Percentiles rank a stretch among this genome's conserved stretches.
Conservation (phyloP, 2,888 invertebrate genomes). For the Aethes cnicana region DNA sequence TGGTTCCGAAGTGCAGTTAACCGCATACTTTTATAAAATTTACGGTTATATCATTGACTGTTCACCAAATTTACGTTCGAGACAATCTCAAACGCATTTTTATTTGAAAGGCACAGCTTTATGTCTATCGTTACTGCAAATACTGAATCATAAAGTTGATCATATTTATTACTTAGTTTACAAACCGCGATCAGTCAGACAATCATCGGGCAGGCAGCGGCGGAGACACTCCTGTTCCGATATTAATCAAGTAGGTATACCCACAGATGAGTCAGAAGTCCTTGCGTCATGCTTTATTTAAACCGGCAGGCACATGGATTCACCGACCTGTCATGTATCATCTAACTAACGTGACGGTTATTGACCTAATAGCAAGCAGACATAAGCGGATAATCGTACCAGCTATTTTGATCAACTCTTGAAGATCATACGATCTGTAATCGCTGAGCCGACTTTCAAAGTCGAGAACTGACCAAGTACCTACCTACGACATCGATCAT, state of each 20-base stretch:
- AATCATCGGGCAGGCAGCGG: neutral
- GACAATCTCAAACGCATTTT: neutral
- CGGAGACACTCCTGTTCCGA: neutral
- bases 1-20: constrained; percentile 21
- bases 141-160: neutral
- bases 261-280: constrained; percentile 62
- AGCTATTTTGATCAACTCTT: constrained; percentile 17
- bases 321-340: constrained; percentile 31
- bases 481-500: constrained; percentile 8
- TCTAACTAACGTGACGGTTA: constrained; percentile 46
- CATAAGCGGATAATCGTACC: too few species aligned
- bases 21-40: constrained; percentile 26
- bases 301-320: constrained; percentile 43
- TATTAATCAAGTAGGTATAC: constrained; percentile 29
- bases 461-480: neutral
- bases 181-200: neutral
- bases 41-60: constrained; percentile 14
- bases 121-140: neutral
- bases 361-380: constrained; percentile 41
- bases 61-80: constrained; percentile 8
- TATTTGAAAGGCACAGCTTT: neutral
- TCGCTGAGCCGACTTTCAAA: neutral
- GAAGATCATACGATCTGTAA: constrained; percentile 1
- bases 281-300: constrained; percentile 54
- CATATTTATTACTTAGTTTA: neutral